Conservation (phyloP, 2,113 vertebrate genomes). For the Prinia subflava region DNA sequence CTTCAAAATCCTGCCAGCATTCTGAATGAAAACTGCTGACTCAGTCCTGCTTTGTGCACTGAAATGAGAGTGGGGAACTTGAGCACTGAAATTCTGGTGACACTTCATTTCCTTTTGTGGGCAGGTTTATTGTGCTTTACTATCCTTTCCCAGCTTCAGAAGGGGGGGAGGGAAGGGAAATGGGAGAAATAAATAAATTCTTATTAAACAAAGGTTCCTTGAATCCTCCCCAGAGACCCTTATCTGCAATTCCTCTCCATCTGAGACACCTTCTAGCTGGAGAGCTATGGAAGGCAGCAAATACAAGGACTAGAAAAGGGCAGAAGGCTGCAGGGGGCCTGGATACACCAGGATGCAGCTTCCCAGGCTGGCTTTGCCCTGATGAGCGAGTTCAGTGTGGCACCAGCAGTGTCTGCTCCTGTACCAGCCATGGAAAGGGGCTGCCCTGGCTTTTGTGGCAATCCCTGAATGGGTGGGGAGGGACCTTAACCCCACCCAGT, state of each 20-base stretch:
- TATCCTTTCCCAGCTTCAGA: not conserved
- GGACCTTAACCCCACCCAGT: rapidly evolving
- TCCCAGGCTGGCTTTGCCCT: not conserved
- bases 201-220: not conserved
- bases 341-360: not conserved
- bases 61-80: not conserved
- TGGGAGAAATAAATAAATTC: not conserved
- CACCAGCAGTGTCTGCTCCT: not conserved
- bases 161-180: not conserved
- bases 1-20: not conserved
- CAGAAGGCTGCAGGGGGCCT: not conserved
- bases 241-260: not conserved
- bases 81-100: not conserved
- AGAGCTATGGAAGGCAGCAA: not conserved
- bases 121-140: not conserved
- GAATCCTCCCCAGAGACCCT: not conserved
- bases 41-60: not conserved
- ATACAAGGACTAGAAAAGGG: not conserved
- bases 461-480: not conserved
- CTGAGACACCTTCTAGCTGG: not conserved
- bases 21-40: not conserved
- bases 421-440: not conserved
- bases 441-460: not conserved
- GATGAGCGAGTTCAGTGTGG: rapidly evolving
- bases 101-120: not conserved